These are phyloP conservation scores for Globia sparganii DNA, from an alignment of 2,888 invertebrate species.

Conservation along the genomic window DNA sequence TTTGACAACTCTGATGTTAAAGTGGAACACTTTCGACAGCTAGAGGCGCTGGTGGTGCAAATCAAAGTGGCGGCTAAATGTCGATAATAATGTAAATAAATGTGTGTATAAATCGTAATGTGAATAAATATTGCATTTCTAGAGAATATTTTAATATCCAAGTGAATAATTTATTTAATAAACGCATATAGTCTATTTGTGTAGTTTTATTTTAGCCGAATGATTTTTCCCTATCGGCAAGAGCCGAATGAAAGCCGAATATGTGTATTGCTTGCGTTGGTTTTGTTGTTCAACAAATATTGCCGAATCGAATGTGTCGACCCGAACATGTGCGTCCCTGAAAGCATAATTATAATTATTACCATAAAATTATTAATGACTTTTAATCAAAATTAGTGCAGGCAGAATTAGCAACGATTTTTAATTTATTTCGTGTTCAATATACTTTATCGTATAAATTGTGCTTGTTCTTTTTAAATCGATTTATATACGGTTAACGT, in stretches of 20 bases:
- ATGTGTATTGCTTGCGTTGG: background rate
- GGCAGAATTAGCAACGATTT: background rate
- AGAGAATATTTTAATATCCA: slow-evolving; percentile 61
- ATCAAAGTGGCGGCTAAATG: slow-evolving; percentile 14
- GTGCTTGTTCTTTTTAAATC: slow-evolving; percentile 15
- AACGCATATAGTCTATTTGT: slow-evolving; percentile 43
- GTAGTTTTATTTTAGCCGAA: slow-evolving; percentile 25
- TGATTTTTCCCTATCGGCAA: too few relatives aligned
- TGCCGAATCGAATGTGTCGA: background rate
- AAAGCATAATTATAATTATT: background rate
- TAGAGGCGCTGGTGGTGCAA: slow-evolving; percentile 4
- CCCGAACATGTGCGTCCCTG: background rate
- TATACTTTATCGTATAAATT: slow-evolving; percentile 11
- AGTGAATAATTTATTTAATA: slow-evolving; percentile 62
- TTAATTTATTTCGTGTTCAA: slow-evolving; percentile 35
- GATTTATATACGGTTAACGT: slow-evolving; percentile 1
- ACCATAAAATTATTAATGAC: background rate
- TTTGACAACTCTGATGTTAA: slow-evolving; percentile 5
- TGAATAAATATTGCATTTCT: slow-evolving; percentile 56
- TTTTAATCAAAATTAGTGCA: background rate
- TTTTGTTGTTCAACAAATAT: background rate
- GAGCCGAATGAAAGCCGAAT: background rate
- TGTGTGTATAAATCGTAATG: slow-evolving; percentile 29
- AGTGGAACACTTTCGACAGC: background rate
- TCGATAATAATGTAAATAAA: slow-evolving; percentile 37